Percentiles rank a stretch among this genome's conserved stretches.
These are phyloP conservation scores for Callitettix versicolor DNA, from an alignment of 1,140 invertebrate species.

Conservation along the genomic window DNA sequence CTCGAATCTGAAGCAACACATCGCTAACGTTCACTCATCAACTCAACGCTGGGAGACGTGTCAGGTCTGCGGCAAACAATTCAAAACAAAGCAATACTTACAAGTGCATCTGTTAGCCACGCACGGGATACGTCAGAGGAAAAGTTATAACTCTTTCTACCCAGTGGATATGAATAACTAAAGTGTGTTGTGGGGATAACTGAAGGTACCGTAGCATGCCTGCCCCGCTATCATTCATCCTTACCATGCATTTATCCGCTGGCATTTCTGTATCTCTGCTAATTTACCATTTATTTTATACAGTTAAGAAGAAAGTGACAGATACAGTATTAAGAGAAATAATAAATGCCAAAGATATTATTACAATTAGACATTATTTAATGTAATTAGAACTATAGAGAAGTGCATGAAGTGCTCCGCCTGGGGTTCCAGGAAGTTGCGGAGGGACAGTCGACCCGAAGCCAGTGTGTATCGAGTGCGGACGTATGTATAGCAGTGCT, in stretches of 20 bases:
- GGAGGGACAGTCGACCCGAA: slow-evolving; percentile 28
- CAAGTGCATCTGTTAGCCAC: slow-evolving; percentile 56
- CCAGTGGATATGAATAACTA: neutral
- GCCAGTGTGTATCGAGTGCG: slow-evolving; percentile 54
- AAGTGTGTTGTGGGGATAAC: neutral
- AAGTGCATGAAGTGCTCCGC: too few relatives aligned
- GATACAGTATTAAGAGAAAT: too few relatives aligned
- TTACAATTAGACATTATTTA: too few relatives aligned
- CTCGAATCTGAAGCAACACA: slow-evolving; percentile 61
- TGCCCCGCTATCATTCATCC: neutral
- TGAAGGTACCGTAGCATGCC: neutral
- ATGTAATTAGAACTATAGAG: too few relatives aligned
- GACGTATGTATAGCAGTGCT: slow-evolving; percentile 51
- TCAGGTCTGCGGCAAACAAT: slow-evolving; percentile 51
- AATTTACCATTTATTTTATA: too few relatives aligned
- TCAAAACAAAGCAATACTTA: slow-evolving; percentile 58
- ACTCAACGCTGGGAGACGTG: slow-evolving; percentile 50
- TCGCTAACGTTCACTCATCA: slow-evolving; percentile 56
- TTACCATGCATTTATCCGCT: too few relatives aligned
- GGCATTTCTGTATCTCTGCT: too few relatives aligned
- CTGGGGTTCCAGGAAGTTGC: too few relatives aligned
- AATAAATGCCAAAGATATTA: too few relatives aligned
- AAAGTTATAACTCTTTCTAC: slow-evolving; percentile 15
- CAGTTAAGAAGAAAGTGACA: too few relatives aligned
- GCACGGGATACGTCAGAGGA: slow-evolving; percentile 52